Evolutionary conservation across 1,140 invertebrate species (phyloP).

Genomic region (Mya arenaria): DNA sequence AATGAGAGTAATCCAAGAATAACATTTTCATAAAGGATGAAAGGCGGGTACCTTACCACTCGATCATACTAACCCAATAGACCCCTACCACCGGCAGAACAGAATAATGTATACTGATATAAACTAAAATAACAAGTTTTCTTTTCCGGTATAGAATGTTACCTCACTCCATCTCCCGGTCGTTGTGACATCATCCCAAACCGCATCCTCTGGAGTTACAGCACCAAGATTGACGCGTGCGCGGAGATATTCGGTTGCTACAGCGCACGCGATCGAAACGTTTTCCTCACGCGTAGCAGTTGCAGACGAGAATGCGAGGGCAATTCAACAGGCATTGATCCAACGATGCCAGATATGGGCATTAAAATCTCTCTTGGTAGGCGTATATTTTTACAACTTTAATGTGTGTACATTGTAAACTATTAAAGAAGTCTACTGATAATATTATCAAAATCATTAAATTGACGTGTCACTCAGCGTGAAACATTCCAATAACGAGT

Average conservation of each 20-base stretch:
- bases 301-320: not conserved
- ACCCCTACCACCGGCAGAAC: not conserved
- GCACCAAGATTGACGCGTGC: slow-evolving; percentile 28
- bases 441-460: no score
- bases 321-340: not conserved
- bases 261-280: not conserved
- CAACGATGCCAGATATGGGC: not conserved
- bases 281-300: not conserved
- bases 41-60: not conserved
- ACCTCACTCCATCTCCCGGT: slow-evolving; percentile 23
- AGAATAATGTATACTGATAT: not conserved
- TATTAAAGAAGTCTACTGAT: no score
- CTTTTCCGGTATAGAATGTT: slow-evolving; percentile 9
- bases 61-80: not conserved
- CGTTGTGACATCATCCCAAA: not conserved
- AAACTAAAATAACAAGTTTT: not conserved
- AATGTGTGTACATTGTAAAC: no score
- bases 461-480: no score
- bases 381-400: no score
- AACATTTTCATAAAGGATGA: not conserved
- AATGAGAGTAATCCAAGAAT: not conserved
- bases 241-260: slow-evolving; percentile 46
- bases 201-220: slow-evolving; percentile 24
- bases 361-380: not conserved
- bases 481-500: no score